These are phyloP conservation scores for Acrossocheilus wenchowensis DNA, from an alignment of 2,797 vertebrate genomes.

Conservation along the genomic window DNA sequence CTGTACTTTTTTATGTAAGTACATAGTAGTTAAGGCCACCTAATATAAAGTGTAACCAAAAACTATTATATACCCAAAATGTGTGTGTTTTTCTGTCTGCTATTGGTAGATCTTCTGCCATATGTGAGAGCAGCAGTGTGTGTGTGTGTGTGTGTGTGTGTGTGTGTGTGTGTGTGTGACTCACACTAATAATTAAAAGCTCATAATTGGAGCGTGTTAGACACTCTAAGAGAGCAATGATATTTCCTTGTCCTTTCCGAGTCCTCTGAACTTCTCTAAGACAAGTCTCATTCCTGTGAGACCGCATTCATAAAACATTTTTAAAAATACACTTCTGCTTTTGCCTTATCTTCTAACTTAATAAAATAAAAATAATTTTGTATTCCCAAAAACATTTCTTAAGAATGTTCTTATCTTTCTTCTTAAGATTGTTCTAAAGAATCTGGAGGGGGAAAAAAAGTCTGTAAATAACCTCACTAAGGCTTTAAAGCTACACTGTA, in stretches of 20 bases:
- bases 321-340: too few relatives aligned
- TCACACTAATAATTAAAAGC: not conserved
- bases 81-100: not conserved
- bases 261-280: not conserved
- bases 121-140: slow-evolving; percentile 6
- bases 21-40: too few relatives aligned
- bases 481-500: not conserved
- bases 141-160: not conserved
- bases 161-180: not conserved
- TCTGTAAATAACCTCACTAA: not conserved
- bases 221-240: not conserved
- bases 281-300: too few relatives aligned
- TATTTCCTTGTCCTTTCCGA: not conserved
- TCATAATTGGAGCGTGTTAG: not conserved
- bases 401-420: not conserved
- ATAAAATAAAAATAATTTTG: too few relatives aligned
- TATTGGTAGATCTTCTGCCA: not conserved
- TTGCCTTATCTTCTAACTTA: too few relatives aligned
- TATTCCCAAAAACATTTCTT: too few relatives aligned
- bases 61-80: not conserved
- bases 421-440: not conserved
- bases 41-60: too few relatives aligned
- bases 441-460: not conserved
- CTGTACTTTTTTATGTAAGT: too few relatives aligned
- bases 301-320: too few relatives aligned